A percentile compares a stretch with the other conserved stretches of the same genome.
Conservation (phyloP, 2,113 vertebrate species). For the Pseudopipra pipra region DNA sequence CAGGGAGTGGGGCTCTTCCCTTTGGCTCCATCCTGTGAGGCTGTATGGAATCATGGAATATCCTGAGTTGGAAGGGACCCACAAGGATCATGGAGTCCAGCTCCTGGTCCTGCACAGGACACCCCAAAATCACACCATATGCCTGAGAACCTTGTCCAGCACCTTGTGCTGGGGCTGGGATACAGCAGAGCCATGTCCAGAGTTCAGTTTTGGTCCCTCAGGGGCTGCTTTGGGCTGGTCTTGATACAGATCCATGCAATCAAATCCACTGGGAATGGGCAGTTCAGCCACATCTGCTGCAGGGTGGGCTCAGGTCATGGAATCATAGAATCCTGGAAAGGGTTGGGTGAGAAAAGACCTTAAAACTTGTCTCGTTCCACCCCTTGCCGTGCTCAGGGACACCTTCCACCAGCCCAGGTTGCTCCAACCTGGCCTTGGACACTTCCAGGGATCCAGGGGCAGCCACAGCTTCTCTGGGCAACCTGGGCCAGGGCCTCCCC, state of each 20-base stretch:
- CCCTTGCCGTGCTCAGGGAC: not conserved
- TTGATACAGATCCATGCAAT: not conserved
- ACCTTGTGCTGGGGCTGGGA: not conserved
- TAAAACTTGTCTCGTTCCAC: not conserved
- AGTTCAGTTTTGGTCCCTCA: not conserved
- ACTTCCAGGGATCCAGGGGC: not conserved
- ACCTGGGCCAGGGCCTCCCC: not conserved
- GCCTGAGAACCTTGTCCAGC: not conserved
- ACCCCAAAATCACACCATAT: not conserved
- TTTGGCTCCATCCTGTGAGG: not conserved
- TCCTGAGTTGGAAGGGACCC: not conserved
- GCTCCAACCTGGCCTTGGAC: not conserved
- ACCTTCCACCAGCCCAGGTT: fast-evolving
- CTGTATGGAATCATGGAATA: not conserved
- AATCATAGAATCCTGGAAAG: not conserved
- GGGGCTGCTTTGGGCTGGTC: not conserved
- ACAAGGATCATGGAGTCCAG: not conserved
- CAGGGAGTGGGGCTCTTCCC: not conserved
- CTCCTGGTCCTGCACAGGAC: not conserved
- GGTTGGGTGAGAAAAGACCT: not conserved
- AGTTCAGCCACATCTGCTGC: not conserved
- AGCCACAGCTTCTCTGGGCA: not conserved
- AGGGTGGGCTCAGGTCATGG: not conserved
- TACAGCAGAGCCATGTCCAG: not conserved
- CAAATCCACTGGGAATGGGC: not conserved